These are phyloP conservation scores for Apotomis turbidana DNA, from an alignment of 2,888 invertebrate genomes.

Conservation along the genomic window DNA sequence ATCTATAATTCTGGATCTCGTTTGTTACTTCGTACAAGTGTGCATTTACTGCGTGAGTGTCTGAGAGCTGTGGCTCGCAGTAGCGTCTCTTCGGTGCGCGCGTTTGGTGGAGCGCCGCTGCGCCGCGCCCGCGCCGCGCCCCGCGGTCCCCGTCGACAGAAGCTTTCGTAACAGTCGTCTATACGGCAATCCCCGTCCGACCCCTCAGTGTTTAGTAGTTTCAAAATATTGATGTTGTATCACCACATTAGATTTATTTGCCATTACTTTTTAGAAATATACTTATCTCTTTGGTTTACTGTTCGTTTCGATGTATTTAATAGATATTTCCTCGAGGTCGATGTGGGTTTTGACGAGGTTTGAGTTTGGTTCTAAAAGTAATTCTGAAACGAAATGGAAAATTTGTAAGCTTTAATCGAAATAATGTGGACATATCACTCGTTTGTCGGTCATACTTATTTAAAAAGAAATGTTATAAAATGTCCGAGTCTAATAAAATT, in stretches of 20 bases:
- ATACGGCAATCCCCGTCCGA: conserved; percentile 60
- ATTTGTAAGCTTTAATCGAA: conserved; percentile 69
- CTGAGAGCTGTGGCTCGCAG: neutral
- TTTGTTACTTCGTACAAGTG: conserved; percentile 1
- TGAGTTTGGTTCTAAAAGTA: conserved; percentile 21
- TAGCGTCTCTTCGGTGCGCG: conserved; percentile 34
- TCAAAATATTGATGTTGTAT: conserved; percentile 64
- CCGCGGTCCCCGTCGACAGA: conserved; percentile 39
- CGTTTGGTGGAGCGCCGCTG: conserved; percentile 22
- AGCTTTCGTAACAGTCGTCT: conserved; percentile 44
- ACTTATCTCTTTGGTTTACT: conserved; percentile 51
- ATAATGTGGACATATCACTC: conserved; percentile 71
- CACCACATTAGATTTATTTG: conserved; percentile 62
- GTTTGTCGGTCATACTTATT: conserved; percentile 50
- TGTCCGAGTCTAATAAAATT: conserved; percentile 62
- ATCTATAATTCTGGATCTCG: neutral
- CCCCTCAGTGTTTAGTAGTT: conserved; percentile 66
- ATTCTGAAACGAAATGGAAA: conserved; percentile 47
- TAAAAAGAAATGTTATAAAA: conserved; percentile 49
- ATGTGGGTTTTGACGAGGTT: conserved; percentile 35
- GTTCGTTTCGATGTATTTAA: conserved; percentile 43
- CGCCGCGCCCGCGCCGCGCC: conserved; percentile 31
- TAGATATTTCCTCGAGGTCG: conserved; percentile 43
- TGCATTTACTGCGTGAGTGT: neutral
- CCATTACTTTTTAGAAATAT: conserved; percentile 54